Base-by-base conservation (phyloP, 2,113 vertebrate species). In the Agapornis roseicollis region DNA sequence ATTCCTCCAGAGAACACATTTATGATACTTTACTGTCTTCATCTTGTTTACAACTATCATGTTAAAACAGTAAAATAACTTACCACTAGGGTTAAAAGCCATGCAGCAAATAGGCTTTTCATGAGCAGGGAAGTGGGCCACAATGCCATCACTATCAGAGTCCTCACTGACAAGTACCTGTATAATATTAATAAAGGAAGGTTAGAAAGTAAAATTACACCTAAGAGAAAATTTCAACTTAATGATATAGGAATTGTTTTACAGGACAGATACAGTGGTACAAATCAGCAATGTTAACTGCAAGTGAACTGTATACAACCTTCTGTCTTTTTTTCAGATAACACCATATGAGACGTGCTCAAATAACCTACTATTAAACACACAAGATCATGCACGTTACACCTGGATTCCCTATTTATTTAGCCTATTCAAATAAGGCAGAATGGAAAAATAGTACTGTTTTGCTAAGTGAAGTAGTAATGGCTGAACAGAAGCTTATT, bases 41-140 rank as follows among this genome's bases (percentile, higher is more conserved):
- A 50, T 13, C 63, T 31, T 24, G 6, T 10, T 35, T 13, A 5
- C 15, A 58, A 7, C 37, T 11, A 10, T 2, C 27, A 37, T 47
- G 42, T 17, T 13, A 2, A 35, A 16, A 7, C 7, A 70, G 50
- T 4, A 33, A 22, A 25, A 37, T 6, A 35, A 96, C 98, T 99
- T 98, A 99, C 99, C 99, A 64, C 99, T 99, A 17, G 99, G 98
- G 96, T 99, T 99, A 88, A 99, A 99, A 92, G 99, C 98, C 99
- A 99, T 99, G 97, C 99, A 99, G 98, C 99, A 99, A 91, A 99
- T 99, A 42, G 99, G 99, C 94, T 99, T 99, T 97, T 99, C 99
- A 25, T 99, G 99, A 18, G 99, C 99, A 89, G 99, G 99, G 97
- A 99, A 99, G 98, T 99, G 99, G 85, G 99, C 99, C 97, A 99